phyloP scores from a whole-genome alignment of 2,888 invertebrate genomes.

The Polylopha cassiicola region DNA sequence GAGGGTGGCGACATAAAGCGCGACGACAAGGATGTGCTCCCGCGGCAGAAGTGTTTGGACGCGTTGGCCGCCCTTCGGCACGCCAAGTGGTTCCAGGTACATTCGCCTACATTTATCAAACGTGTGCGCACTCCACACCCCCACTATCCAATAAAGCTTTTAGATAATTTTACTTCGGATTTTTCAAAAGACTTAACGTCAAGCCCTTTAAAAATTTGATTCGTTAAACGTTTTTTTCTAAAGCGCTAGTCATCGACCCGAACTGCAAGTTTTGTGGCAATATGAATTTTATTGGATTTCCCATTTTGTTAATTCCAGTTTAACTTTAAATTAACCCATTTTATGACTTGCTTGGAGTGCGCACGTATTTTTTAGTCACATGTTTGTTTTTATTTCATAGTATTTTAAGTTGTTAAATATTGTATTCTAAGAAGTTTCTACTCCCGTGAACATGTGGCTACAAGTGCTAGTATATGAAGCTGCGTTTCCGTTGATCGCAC shows the following conservation, averaged over 20 bases:
- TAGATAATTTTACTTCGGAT: too few relatives aligned
- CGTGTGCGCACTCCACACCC: conserved; percentile 59
- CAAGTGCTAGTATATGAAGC: conserved; percentile 56
- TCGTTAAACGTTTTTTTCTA: not conserved
- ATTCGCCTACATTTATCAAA: conserved; percentile 67
- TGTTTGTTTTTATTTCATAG: conserved; percentile 61
- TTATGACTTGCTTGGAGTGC: conserved; percentile 45
- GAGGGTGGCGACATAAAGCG: conserved; percentile 80
- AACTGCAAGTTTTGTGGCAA: conserved; percentile 7
- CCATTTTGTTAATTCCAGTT: conserved; percentile 11
- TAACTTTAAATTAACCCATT: conserved; percentile 9
- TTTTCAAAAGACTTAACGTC: too few relatives aligned
- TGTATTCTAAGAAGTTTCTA: conserved; percentile 26
- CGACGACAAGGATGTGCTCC: conserved; percentile 95
- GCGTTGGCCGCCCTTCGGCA: conserved; percentile 99
- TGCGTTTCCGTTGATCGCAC: conserved; percentile 61
- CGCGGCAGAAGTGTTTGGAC: conserved; percentile 99
- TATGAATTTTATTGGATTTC: conserved; percentile 19
- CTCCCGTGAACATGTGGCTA: conserved; percentile 75
- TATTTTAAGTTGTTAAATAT: conserved; percentile 28
- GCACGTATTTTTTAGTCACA: conserved; percentile 73
- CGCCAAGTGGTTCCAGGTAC: conserved; percentile 99
- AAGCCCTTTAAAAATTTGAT: too few relatives aligned
- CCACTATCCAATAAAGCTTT: conserved; percentile 21
- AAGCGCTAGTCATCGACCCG: conserved; percentile 7